Evolutionary conservation across 2,797 vertebrate species (phyloP), one percentile per base, ranked within the genome.

Genomic region (Melanotaenia nigrans): DNA sequence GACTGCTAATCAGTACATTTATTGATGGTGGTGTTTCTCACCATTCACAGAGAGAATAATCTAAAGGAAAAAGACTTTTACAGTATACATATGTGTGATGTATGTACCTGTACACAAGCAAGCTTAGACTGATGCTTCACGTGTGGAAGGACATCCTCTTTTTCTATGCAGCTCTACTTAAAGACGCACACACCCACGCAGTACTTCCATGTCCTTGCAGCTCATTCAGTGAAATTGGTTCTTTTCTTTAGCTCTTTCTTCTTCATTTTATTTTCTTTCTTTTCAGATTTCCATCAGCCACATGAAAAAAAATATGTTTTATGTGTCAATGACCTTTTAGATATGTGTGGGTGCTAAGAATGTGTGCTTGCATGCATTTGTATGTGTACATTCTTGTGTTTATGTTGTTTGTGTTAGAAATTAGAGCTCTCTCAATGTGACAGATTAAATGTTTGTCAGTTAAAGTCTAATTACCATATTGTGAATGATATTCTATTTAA

Each of bases 1-100:
- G 22, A 8, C 74, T 56, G 62, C 76, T 87, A 86, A 91, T 88
- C 81, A 86, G 74, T 78, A 70, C 67, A 64, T 87, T 81, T 88
- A 85, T 82, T 84, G 78, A 88, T 83, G 79, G 81, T 80, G 83
- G 78, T 45, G 42, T 14, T 79, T 76, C 53, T 77, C 67, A 54
- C 22, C 61, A 40, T 86, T 86, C 78, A 74, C 71, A 56, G 61
- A 79, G 75, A 82, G 71, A 79, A 82, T 64, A 77, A 70, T 57
- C 66, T 81, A 61, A 36, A 62, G 68, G 51, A 72, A 78, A 28
- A 55, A 57, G 45, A 25, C 7, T 28, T 22, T 5, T 54, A 49
- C 20, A n/a, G 30, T 63, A 25, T 40, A 54, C 45, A 57, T 16
- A 32, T 25, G 28, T 63, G 18, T 54, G 51, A 54, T 60, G 24